phyloP scores from a whole-genome alignment of 2,888 invertebrate genomes.

The Watsonalla cultraria region DNA sequence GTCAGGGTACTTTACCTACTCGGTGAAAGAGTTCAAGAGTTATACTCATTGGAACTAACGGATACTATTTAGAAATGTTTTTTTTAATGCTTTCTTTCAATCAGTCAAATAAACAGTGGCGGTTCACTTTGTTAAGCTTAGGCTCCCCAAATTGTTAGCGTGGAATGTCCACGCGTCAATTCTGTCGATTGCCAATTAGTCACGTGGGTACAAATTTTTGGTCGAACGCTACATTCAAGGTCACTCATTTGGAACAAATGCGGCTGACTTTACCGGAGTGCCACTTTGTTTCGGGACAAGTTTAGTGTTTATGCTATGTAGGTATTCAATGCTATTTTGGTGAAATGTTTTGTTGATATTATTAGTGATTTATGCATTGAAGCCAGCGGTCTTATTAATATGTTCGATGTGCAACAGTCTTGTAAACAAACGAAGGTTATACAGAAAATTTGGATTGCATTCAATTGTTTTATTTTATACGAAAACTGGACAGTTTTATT shows the following conservation, averaged over 20 bases:
- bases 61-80: not conserved
- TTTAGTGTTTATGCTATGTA: too few species aligned
- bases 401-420: conserved; percentile 9
- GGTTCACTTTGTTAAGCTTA: conserved; percentile 12
- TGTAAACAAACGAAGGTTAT: conserved; percentile 19
- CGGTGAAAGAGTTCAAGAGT: too few species aligned
- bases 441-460: conserved; percentile 24
- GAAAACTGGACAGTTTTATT: not conserved
- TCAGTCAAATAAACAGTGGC: conserved; percentile 8
- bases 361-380: conserved; percentile 3
- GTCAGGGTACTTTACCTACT: too few species aligned
- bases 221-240: conserved; percentile 17
- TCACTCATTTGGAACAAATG: conserved; percentile 5
- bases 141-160: conserved; percentile 6
- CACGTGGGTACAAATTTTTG: conserved; percentile 15
- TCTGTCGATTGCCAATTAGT: conserved; percentile 21
- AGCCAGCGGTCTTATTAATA: conserved; percentile 7
- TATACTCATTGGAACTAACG: too few species aligned
- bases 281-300: conserved; percentile 5
- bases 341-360: conserved; percentile 17
- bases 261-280: conserved; percentile 10
- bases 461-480: conserved; percentile 20
- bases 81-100: conserved; percentile 9
- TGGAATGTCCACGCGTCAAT: conserved; percentile 14
- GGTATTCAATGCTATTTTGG: conserved; percentile 12